Base-by-base conservation (phyloP, 2,888 invertebrate genomes). In the Oligia strigilis region DNA sequence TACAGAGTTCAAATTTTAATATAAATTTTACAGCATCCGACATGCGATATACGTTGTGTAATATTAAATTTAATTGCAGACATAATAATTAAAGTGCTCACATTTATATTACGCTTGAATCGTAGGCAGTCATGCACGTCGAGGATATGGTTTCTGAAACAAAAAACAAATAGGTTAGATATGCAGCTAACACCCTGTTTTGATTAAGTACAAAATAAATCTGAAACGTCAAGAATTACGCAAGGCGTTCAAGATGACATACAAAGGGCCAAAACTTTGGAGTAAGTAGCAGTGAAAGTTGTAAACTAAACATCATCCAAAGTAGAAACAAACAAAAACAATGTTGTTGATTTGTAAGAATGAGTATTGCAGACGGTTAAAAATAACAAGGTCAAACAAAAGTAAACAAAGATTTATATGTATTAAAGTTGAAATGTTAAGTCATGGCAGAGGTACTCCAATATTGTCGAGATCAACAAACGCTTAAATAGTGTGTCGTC, bases 31-130 rank as follows among this genome's bases (percentile, higher is more conserved):
- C 77, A 80, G 40, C 55, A 80, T 77, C 55, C 69, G 80, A 86
- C 80, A 86, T 77, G 77, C 75, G 69, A 86, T 83, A 58, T 73
- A 84, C 40, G 84, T 84, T 77, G 36, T 40, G 67, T 76, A 52
- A 78, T 83, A 89, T 87, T 83, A 84, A 87, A 84, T 81, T 85
- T 88, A 89, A 90, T 89, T 86, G 78, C 75, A 80, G 69, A 80
- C 73, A 80, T 84, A 88, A 85, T 89, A 87, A 87, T 86, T 86
- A 83, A 86, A 84, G 72, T 82, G 87, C 95, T 95, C 92, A 96
- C 96, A 95, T 96, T 95, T 95, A 96, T 95, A 94, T 94, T 90
- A 93, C 88, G 91, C 87, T 90, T 92, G 82, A 91, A 88, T 90
- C 91, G 91, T 89, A 88, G 89, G 82, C 88, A 87, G 85, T 90